Evolutionary conservation across 2,888 invertebrate species (phyloP).

Genomic region (Bombylius discolor): DNA sequence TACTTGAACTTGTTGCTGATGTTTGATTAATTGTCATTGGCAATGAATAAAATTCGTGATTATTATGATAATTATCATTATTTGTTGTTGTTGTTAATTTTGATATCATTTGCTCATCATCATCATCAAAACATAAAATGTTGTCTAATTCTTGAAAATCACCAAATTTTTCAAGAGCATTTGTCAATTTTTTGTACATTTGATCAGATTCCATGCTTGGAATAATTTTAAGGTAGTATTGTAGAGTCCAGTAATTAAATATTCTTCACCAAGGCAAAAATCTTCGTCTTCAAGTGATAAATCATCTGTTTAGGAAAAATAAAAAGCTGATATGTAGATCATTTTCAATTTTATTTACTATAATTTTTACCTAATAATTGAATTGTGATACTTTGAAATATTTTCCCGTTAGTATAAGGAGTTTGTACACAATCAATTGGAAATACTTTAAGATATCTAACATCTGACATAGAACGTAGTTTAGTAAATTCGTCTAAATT

Average conservation of each 20-base stretch:
- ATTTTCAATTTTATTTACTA: not conserved
- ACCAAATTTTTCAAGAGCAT: not conserved
- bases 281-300: slow-evolving; percentile 16
- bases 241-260: slow-evolving; percentile 25
- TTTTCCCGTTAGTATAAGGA: slow-evolving; percentile 19
- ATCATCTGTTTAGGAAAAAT: slow-evolving; percentile 20
- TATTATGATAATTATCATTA: not conserved
- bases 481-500: slow-evolving; percentile 30
- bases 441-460: slow-evolving; percentile 22
- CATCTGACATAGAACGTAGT: slow-evolving; percentile 23
- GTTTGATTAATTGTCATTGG: not conserved
- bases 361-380: slow-evolving; percentile 19
- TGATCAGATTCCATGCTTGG: slow-evolving; percentile 29
- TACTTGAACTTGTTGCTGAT: too few species aligned
- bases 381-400: slow-evolving; percentile 21
- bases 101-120: not conserved
- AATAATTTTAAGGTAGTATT: slow-evolving; percentile 21
- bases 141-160: slow-evolving; percentile 17
- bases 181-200: slow-evolving; percentile 11
- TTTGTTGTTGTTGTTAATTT: not conserved
- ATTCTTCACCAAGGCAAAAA: slow-evolving; percentile 25
- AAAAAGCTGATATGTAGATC: not conserved
- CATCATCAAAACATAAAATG: slow-evolving; percentile 16
- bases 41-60: not conserved
- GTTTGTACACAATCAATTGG: slow-evolving; percentile 22